These are phyloP conservation scores for Endomychus coccineus DNA, from an alignment of 2,888 invertebrate genomes.

Conservation along the genomic window DNA sequence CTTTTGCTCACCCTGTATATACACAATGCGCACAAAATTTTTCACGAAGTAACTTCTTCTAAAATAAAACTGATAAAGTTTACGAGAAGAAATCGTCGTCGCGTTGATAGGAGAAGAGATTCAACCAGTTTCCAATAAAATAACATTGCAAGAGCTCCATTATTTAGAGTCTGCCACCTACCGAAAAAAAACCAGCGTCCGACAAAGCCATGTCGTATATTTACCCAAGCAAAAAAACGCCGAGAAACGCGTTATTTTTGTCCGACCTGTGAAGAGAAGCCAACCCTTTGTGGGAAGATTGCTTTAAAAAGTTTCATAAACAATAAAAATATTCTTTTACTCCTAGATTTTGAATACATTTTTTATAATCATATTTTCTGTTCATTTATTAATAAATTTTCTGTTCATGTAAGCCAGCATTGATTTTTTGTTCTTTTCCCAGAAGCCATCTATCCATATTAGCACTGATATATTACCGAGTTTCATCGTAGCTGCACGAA, in stretches of 20 bases:
- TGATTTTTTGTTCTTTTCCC: slow-evolving; percentile 26
- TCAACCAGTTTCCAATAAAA: slow-evolving; percentile 21
- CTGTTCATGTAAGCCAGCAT: slow-evolving; percentile 19
- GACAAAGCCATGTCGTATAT: slow-evolving; percentile 20
- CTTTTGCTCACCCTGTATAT: no score
- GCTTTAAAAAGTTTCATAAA: slow-evolving; percentile 24
- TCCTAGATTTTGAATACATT: slow-evolving; percentile 6
- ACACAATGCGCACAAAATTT: slow-evolving; percentile 24
- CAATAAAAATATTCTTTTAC: slow-evolving; percentile 19
- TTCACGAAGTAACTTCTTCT: slow-evolving; percentile 23
- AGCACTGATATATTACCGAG: slow-evolving; percentile 23
- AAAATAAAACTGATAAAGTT: slow-evolving; percentile 25
- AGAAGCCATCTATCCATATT: slow-evolving; percentile 27
- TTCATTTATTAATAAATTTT: no score
- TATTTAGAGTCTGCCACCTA: slow-evolving; percentile 23
- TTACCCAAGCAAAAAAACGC: slow-evolving; percentile 20
- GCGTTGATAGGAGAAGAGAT: slow-evolving; percentile 22
- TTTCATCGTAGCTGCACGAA: slow-evolving; percentile 23
- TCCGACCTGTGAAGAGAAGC: slow-evolving; percentile 22
- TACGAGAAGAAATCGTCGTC: slow-evolving; percentile 21
- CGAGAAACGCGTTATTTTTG: slow-evolving; percentile 25
- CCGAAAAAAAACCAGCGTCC: slow-evolving; percentile 21
- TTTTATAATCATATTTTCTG: slow-evolving; percentile 17
- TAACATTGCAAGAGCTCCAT: slow-evolving; percentile 19
- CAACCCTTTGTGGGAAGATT: slow-evolving; percentile 24